Evolutionary conservation across 2,888 invertebrate species (phyloP), one percentile per base, ranked within the genome.

Genomic region (Mimumesa dahlbomi): DNA sequence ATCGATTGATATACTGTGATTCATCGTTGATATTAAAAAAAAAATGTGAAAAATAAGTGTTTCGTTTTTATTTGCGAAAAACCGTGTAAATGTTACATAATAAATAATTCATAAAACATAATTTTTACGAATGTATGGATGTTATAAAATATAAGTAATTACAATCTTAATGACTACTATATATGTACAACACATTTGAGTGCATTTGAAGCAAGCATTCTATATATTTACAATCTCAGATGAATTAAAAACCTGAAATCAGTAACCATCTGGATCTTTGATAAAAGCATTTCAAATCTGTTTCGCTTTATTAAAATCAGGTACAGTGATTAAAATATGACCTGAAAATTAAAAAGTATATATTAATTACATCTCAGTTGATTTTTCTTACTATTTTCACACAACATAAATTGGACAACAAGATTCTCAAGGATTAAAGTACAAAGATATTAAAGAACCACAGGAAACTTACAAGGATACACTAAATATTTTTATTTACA

Each of bases 221-320:
- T n/a, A 42, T 36, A 73, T 75, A 40, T 78, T 83, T 14, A 78
- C 79, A 45, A 82, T 52, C 31, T 49, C 77, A 2, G 61, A 78
- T 57, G 92, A 89, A 75, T 91, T 94, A 83, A 97, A 93, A 66
- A 97, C 96, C 89, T 98, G 98, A 84, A 98, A 97, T 97, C 97
- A 97, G 87, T 98, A 98, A 25, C 97, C 98, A 88, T 98, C 98
- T 0, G 98, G 98, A 88, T 98, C 98, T 82, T 96, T 95, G 65
- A 98, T 96, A 88, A 98, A 98, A 1, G 98, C 98, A 46, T 91
- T 85, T 97, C 96, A 87, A 98, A 98, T 81, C 95, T 92, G 82
- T 94, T 94, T 87, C 97, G 98, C 98, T 18, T 92, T 92, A 49
- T 96, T 93, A 0, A 98, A 97, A 90, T 98, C 94, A 0, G 96